phyloP scores from a whole-genome alignment of 2,797 vertebrate genomes.

The Neosalanx taihuensis region DNA sequence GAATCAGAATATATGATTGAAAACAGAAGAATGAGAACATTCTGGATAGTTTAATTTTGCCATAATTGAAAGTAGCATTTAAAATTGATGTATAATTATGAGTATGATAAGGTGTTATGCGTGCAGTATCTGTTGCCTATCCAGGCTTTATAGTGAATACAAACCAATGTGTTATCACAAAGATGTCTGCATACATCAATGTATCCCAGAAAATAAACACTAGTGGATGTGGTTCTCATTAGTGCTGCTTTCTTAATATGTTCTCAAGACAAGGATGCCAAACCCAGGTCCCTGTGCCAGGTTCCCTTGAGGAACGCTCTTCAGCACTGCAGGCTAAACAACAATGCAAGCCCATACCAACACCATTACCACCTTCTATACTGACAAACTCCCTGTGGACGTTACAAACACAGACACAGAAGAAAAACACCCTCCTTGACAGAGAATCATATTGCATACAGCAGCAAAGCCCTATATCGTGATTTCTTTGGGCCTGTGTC shows the following conservation, averaged over 20 bases:
- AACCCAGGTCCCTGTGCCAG: constrained; percentile 68
- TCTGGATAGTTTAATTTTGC: constrained; percentile 31
- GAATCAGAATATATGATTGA: constrained; percentile 26
- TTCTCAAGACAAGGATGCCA: constrained; percentile 74
- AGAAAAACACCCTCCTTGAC: constrained; percentile 65
- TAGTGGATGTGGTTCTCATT: constrained; percentile 76
- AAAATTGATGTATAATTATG: constrained; percentile 73
- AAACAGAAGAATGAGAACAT: constrained; percentile 49
- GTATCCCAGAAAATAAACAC: constrained; percentile 74
- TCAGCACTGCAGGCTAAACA: constrained; percentile 71
- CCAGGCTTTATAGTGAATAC: constrained; percentile 74
- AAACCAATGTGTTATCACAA: constrained; percentile 73
- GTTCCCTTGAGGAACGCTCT: constrained; percentile 67
- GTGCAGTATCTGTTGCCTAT: constrained; percentile 72
- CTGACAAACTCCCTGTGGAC: constrained; percentile 58
- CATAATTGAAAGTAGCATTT: constrained; percentile 62
- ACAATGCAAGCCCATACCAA: constrained; percentile 69
- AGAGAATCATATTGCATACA: constrained; percentile 60
- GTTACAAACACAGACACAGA: constrained; percentile 56
- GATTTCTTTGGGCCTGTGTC: constrained; percentile 62
- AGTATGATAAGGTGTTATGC: constrained; percentile 70
- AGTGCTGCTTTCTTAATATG: constrained; percentile 78
- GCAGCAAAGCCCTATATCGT: constrained; percentile 66
- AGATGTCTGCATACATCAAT: constrained; percentile 67
- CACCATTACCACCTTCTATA: constrained; percentile 66